phyloP scores from a whole-genome alignment of 2,888 invertebrate genomes.

The Pandemis corylana region DNA sequence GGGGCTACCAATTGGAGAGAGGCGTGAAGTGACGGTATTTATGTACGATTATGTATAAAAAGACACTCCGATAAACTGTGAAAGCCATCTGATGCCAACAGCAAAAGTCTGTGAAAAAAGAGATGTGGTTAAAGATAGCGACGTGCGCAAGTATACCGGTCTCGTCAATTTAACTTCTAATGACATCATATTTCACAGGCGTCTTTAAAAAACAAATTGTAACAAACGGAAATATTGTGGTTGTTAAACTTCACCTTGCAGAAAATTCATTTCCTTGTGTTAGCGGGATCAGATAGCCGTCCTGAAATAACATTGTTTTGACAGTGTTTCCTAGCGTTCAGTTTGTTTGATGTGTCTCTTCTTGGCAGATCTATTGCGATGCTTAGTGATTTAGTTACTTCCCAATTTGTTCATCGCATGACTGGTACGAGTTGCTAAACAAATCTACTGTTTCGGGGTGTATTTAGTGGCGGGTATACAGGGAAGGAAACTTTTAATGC shows the following conservation, averaged over 20 bases:
- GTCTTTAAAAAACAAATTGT: not conserved
- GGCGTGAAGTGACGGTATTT: too few species aligned
- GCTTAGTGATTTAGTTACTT: not conserved
- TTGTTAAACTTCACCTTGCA: not conserved
- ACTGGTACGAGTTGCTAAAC: not conserved
- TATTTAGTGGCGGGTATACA: too few species aligned
- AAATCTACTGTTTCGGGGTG: too few species aligned
- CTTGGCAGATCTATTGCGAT: not conserved
- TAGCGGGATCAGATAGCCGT: not conserved
- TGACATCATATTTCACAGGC: not conserved
- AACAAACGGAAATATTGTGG: not conserved
- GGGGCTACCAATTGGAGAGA: too few species aligned
- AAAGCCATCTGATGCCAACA: too few species aligned
- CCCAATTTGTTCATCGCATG: not conserved
- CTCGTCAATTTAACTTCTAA: not conserved
- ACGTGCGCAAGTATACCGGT: too few species aligned
- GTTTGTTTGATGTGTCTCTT: not conserved
- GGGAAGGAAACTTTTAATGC: too few species aligned
- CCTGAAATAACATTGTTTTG: conserved; percentile 2
- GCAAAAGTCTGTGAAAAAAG: too few species aligned
- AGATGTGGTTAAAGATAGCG: too few species aligned
- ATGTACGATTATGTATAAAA: too few species aligned
- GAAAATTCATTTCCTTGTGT: not conserved
- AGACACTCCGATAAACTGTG: too few species aligned
- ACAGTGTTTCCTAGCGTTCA: not conserved